phyloP scores from a whole-genome alignment of 2,797 vertebrate species.

The Dromococcyx pavoninus region DNA sequence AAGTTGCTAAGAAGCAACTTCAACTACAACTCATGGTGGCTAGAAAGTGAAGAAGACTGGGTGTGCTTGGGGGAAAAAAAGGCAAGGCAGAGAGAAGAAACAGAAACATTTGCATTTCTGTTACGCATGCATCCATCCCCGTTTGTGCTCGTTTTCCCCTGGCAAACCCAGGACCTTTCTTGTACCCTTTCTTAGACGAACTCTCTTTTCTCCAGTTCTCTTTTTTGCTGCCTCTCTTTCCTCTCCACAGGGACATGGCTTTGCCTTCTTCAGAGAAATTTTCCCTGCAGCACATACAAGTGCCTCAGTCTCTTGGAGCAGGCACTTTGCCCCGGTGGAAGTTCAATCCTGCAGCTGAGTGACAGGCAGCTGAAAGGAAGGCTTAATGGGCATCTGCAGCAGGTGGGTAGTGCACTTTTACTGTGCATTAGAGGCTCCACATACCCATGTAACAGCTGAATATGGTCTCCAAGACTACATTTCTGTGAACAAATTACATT shows the following conservation, averaged over 20 bases:
- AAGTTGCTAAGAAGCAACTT: neutral
- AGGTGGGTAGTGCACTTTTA: neutral
- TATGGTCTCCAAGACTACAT: neutral
- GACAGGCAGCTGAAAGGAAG: neutral
- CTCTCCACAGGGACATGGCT: neutral
- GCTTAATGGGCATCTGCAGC: neutral
- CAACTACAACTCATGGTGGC: neutral
- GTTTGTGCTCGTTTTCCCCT: neutral
- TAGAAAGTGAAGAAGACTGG: neutral
- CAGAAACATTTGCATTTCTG: neutral
- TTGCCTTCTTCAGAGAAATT: neutral
- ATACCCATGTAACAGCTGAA: neutral
- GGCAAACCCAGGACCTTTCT: neutral
- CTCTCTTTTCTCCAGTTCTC: neutral
- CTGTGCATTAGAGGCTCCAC: neutral
- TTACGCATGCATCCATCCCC: neutral
- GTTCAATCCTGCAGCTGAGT: neutral
- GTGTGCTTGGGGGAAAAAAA: neutral
- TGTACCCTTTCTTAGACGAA: neutral
- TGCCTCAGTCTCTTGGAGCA: neutral
- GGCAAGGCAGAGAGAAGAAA: neutral
- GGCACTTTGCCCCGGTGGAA: neutral
- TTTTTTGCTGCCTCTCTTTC: neutral
- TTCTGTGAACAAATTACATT: slow-evolving; percentile 3
- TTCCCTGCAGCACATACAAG: accelerated